Conservation (phyloP, 2,113 vertebrate genomes). For the Eleginops maclovinus region DNA sequence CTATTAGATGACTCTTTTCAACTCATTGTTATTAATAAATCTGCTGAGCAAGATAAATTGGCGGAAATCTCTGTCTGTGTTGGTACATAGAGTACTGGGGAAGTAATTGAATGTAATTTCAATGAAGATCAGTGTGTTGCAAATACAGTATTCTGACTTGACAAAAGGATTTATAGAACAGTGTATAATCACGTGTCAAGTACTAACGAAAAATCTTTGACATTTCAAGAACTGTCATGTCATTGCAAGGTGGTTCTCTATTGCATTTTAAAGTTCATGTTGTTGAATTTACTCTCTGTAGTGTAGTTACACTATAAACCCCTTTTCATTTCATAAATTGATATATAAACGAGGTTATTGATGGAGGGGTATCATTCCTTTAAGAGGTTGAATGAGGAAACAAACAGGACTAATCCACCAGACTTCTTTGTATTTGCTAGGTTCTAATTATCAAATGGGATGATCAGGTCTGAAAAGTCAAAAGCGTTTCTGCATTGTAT, state of each 20-base stretch:
- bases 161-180: too few species aligned
- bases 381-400: constrained; percentile 26
- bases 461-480: neutral
- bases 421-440: neutral
- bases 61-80: too few species aligned
- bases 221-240: neutral
- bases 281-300: neutral
- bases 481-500: constrained; percentile 7
- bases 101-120: too few species aligned
- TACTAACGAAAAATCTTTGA: neutral
- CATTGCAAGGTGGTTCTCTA: neutral
- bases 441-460: constrained; percentile 20
- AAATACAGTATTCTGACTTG: too few species aligned
- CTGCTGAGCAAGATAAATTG: too few species aligned
- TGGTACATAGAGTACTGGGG: too few species aligned
- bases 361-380: constrained; percentile 8
- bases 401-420: constrained; percentile 5
- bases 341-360: neutral
- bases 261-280: too few species aligned
- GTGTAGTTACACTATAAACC: neutral
- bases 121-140: too few species aligned
- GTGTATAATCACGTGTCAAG: neutral
- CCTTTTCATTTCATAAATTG: neutral
- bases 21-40: too few species aligned
- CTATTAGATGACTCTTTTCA: too few species aligned